Conservation (phyloP, 2,888 invertebrate species). For the Raillietiella orientalis region DNA sequence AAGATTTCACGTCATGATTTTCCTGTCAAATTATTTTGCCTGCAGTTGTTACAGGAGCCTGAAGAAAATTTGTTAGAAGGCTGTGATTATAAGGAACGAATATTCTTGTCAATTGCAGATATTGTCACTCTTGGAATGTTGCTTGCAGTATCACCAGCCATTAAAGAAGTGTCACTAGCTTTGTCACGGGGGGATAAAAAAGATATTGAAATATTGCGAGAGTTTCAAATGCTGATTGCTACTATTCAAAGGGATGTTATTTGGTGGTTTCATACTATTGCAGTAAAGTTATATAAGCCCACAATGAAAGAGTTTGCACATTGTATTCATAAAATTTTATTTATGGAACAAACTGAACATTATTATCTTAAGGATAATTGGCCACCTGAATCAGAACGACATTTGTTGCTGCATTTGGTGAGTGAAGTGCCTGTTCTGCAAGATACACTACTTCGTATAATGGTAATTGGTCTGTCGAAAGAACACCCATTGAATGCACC, state of each 20-base stretch:
- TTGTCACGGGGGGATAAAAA: constrained; percentile 19
- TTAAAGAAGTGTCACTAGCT: constrained; percentile 23
- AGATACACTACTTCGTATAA: constrained; percentile 42
- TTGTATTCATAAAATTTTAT: constrained; percentile 27
- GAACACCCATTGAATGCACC: constrained; percentile 18
- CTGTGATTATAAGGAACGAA: constrained; percentile 36
- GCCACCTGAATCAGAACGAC: constrained; percentile 68
- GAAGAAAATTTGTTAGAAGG: constrained; percentile 16
- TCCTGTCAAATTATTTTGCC: constrained; percentile 40
- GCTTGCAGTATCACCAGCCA: constrained; percentile 38
- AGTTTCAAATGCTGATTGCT: constrained; percentile 17
- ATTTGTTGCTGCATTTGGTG: constrained; percentile 36
- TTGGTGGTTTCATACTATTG: constrained; percentile 56
- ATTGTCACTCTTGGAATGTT: constrained; percentile 54
- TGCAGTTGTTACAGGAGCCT: constrained; percentile 27
- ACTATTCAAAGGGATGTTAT: constrained; percentile 51
- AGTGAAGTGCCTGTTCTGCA: constrained; percentile 61
- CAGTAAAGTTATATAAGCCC: constrained; percentile 35
- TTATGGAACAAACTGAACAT: constrained; percentile 24
- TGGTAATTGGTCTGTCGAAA: constrained; percentile 44
- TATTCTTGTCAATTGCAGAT: constrained; percentile 50
- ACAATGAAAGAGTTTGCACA: constrained; percentile 34
- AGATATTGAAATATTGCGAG: constrained; percentile 13
- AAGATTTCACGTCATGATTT: constrained; percentile 48
- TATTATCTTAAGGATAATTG: constrained; percentile 48